A percentile compares a stretch with the other conserved stretches of the same genome.
Conservation (phyloP, 2,888 invertebrate species). For the Labia minor region DNA sequence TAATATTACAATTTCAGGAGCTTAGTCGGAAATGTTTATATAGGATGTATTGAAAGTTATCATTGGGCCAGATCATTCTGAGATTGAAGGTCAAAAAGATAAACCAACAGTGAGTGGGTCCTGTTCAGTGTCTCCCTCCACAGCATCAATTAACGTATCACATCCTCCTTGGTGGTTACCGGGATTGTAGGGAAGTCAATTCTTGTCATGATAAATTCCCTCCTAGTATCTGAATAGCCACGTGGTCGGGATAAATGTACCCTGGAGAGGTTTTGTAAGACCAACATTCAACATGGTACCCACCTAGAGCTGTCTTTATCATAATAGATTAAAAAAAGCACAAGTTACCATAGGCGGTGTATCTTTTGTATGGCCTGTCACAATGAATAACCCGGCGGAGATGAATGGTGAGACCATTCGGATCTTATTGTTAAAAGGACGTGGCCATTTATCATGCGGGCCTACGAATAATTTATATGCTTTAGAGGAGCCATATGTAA, state of each 20-base stretch:
- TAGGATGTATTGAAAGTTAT: too few species aligned
- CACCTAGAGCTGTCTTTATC: background rate
- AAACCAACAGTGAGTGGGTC: too few species aligned
- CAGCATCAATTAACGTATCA: too few species aligned
- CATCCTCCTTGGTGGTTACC: too few species aligned
- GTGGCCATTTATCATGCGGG: background rate
- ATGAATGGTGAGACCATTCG: conserved; percentile 1
- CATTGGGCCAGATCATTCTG: too few species aligned
- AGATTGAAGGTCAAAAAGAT: too few species aligned
- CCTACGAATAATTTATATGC: background rate
- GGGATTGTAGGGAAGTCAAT: background rate
- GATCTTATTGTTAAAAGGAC: conserved; percentile 13
- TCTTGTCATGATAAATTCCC: background rate
- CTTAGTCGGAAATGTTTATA: too few species aligned
- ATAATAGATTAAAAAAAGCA: conserved; percentile 13
- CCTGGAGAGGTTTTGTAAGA: background rate
- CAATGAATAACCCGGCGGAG: background rate
- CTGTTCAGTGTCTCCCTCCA: too few species aligned
- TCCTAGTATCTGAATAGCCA: background rate
- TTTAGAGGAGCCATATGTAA: background rate
- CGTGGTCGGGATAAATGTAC: background rate
- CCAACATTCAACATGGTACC: background rate
- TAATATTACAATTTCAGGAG: too few species aligned
- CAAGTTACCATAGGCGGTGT: conserved; percentile 13
- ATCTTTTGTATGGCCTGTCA: conserved; percentile 2